Evolutionary conservation across 1,140 invertebrate species (phyloP), one percentile per base, ranked within the genome.

Genomic region (Pseudomyrmex cubaensis): DNA sequence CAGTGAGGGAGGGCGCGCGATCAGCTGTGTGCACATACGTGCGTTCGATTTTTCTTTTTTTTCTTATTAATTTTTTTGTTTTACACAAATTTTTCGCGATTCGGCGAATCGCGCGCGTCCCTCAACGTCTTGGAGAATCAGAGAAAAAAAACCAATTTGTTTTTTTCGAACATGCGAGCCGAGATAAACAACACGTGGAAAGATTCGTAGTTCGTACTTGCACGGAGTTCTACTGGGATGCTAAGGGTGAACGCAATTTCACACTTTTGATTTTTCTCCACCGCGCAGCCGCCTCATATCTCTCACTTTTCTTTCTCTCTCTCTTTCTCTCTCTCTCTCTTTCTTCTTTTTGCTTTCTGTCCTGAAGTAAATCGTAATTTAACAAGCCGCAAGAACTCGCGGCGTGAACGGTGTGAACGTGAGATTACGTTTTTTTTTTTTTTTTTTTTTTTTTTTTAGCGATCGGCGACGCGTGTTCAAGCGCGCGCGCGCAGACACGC

Each of bases 121-220:
- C 44, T 67, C 35, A 8, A 4, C 2, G 50, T 8, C 66, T 44
- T 44, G 20, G 70, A 20, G 54, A 56, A 69, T 35, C 35, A 35
- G 35, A 35, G 35, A 35, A 35, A 35, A 35, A 35, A 35, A 35
- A 35, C 35, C 35, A 83, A 78, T 50, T 52, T 63, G 62, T 89
- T 82, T 85, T 84, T 84, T 72, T 20, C 82, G 63, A 82, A 50
- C 89, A 90, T 90, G 89, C 89, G 87, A 90, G 85, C 83, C 78
- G 77, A 90, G 84, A 59, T 82, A 84, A 78, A 78, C 56, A 87
- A 82, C 63, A 87, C 76, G 61, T 84, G 73, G 85, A 87, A 89
- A 87, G 84, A 80, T 76, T 82, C 44, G 62, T 84, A 88, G 84
- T 84, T 88, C 67, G 75, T 88, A 90, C 86, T 87, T 85, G 88